Conservation (phyloP, 2,888 invertebrate species). For the Microchrysa polita region DNA sequence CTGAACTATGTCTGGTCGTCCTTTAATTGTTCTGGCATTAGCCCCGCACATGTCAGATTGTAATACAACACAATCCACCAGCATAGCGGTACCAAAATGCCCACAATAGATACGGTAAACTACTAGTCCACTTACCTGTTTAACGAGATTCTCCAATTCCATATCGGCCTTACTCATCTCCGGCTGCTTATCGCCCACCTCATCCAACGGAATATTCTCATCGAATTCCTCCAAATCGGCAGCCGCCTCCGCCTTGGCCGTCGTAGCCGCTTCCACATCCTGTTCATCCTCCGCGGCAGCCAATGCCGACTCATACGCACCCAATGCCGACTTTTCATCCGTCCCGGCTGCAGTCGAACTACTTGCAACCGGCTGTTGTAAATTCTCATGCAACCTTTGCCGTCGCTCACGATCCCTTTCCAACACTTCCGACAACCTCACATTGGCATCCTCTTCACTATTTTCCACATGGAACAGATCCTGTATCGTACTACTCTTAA, state of each 20-base stretch:
- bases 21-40: constrained; percentile 37
- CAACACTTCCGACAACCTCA: constrained; percentile 69
- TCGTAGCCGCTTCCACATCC: constrained; percentile 90
- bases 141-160: constrained; percentile 76
- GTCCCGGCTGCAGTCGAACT: constrained; percentile 43
- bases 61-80: not conserved
- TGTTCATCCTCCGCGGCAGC: constrained; percentile 95
- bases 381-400: constrained; percentile 51
- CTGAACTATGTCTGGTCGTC: constrained; percentile 64
- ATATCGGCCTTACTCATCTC: constrained; percentile 78
- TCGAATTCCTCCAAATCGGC: constrained; percentile 95
- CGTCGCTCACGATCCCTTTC: constrained; percentile 66
- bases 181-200: constrained; percentile 65
- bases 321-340: constrained; percentile 71
- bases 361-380: constrained; percentile 51
- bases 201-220: constrained; percentile 90
- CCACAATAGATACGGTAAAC: not conserved
- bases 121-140: constrained; percentile 68
- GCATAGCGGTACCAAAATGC: not conserved
- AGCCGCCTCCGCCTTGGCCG: constrained; percentile 88
- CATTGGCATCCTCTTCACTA: constrained; percentile 69
- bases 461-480: constrained; percentile 87
- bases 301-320: constrained; percentile 81
- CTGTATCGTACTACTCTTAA: constrained; percentile 91
- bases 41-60: not conserved